Percentiles rank a stretch among this genome's conserved stretches.
phyloP scores from a whole-genome alignment of 2,888 invertebrate species.

The Dasypolia templi region DNA sequence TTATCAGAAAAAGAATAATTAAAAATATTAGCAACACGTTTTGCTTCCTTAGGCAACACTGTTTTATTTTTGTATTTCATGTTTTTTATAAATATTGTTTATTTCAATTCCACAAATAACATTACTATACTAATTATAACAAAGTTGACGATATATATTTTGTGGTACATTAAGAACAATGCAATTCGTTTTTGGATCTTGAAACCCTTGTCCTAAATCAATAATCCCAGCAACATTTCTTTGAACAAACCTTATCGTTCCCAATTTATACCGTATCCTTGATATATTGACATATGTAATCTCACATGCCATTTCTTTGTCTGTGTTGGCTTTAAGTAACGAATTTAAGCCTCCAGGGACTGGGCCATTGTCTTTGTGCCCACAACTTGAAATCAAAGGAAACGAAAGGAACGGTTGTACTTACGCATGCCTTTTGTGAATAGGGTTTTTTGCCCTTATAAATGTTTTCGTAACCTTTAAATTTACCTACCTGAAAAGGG shows the following conservation, averaged over 20 bases:
- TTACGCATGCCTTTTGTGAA: slow-evolving; percentile 58
- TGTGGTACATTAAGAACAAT: not conserved
- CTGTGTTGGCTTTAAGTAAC: slow-evolving; percentile 61
- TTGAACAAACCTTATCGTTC: slow-evolving; percentile 18
- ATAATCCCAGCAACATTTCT: slow-evolving; percentile 40
- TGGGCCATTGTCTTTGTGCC: slow-evolving; percentile 60
- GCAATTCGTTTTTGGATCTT: slow-evolving; percentile 20
- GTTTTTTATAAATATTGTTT: too few relatives aligned
- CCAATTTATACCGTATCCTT: slow-evolving; percentile 31
- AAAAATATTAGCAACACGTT: too few relatives aligned
- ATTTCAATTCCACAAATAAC: too few relatives aligned
- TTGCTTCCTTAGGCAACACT: too few relatives aligned
- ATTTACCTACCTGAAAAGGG: slow-evolving; percentile 46
- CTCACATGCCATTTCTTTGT: slow-evolving; percentile 59
- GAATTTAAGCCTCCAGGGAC: slow-evolving; percentile 61
- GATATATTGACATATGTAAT: slow-evolving; percentile 65
- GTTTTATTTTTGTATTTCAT: too few relatives aligned
- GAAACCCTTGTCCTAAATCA: slow-evolving; percentile 31
- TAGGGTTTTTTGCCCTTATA: slow-evolving; percentile 46
- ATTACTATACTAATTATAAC: too few relatives aligned
- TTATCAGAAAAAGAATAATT: too few relatives aligned
- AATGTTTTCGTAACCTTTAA: slow-evolving; percentile 59
- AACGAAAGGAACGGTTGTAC: slow-evolving; percentile 36
- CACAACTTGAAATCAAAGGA: slow-evolving; percentile 61
- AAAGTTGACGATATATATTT: too few relatives aligned